Percentiles rank a stretch among this genome's conserved stretches.
Conservation (phyloP, 2,888 invertebrate species). For the Synergus umbraculus region DNA sequence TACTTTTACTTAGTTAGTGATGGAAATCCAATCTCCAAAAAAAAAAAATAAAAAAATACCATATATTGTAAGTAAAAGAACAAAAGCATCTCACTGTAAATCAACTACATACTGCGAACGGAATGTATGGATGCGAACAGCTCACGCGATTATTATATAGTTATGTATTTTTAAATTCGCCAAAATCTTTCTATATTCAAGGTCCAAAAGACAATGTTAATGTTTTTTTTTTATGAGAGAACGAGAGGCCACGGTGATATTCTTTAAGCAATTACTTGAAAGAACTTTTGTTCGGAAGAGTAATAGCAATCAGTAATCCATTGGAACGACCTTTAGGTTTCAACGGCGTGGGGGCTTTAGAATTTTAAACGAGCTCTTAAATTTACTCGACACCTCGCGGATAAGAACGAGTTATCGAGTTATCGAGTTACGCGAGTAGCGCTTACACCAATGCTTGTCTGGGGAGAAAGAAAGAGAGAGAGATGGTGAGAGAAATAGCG, state of each 20-base stretch:
- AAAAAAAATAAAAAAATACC: no score
- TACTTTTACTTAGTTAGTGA: no score
- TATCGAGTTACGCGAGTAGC: slow-evolving; percentile 57
- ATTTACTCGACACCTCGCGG: slow-evolving; percentile 55
- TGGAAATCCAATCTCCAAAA: no score
- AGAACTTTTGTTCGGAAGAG: not conserved
- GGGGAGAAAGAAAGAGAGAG: not conserved
- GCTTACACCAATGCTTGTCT: slow-evolving; percentile 45
- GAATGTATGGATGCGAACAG: no score
- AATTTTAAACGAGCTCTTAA: slow-evolving; percentile 61
- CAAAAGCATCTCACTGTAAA: no score
- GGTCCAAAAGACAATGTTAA: no score
- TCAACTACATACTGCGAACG: no score
- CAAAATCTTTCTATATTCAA: no score
- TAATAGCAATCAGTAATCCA: slow-evolving; percentile 29
- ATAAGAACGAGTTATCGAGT: slow-evolving; percentile 57
- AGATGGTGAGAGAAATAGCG: not conserved
- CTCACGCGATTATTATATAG: no score
- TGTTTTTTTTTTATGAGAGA: not conserved
- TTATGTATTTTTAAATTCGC: no score
- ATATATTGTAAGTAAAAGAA: no score
- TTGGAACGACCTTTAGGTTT: slow-evolving; percentile 37
- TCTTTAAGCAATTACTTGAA: slow-evolving; percentile 7
- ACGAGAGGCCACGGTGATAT: not conserved
- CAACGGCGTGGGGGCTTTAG: slow-evolving; percentile 44